Conservation (phyloP, 2,888 invertebrate genomes). For the Philonicus albiceps region DNA sequence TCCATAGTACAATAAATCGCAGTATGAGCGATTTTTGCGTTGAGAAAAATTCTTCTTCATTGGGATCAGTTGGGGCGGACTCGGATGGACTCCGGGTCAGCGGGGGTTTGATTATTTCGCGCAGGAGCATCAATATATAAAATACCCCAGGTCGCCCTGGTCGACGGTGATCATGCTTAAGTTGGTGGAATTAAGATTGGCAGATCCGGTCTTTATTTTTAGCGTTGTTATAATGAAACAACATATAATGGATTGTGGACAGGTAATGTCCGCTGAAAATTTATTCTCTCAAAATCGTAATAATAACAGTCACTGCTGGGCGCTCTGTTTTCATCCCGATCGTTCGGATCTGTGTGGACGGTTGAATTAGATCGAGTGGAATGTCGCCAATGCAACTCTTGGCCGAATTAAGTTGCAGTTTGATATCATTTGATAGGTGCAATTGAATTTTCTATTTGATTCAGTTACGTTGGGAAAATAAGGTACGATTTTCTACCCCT, state of each 20-base stretch:
- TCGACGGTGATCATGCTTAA: conserved; percentile 22
- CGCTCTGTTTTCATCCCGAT: neutral
- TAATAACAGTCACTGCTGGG: conserved; percentile 13
- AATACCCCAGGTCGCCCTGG: neutral
- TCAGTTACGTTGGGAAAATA: conserved; percentile 17
- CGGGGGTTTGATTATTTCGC: conserved; percentile 31
- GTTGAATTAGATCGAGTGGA: neutral
- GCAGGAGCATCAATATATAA: neutral
- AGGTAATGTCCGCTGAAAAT: conserved; percentile 38
- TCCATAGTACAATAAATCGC: neutral
- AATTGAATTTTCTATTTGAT: conserved; percentile 38
- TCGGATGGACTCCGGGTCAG: neutral
- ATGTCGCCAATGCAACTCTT: conserved; percentile 28
- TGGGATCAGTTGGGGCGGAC: neutral
- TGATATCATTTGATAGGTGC: conserved; percentile 38
- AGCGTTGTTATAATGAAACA: conserved; percentile 12
- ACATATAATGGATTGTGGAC: conserved; percentile 27
- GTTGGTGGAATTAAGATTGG: conserved; percentile 45
- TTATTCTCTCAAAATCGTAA: conserved; percentile 26
- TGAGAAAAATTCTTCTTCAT: conserved; percentile 32
- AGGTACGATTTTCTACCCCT: neutral
- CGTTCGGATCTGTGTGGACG: neutral
- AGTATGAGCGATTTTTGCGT: neutral
- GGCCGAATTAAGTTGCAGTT: conserved; percentile 16
- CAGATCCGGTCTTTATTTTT: conserved; percentile 48